Conservation (phyloP, 2,113 vertebrate genomes). For the Columbina picui region DNA sequence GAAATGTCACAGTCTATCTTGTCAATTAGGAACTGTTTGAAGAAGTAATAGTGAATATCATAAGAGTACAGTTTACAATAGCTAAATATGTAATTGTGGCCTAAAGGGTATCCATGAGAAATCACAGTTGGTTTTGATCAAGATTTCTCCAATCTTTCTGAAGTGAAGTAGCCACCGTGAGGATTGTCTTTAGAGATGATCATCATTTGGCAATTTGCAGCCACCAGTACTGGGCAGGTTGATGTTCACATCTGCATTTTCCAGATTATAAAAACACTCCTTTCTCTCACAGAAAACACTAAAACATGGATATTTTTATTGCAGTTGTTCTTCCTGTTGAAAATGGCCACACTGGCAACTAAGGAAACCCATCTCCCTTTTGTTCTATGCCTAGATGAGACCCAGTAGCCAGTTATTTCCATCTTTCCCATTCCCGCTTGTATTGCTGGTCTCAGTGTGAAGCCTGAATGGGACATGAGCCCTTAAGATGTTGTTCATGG, state of each 20-base stretch:
- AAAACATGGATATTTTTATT: background rate
- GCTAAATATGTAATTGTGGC: background rate
- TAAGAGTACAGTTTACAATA: background rate
- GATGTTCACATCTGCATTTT: background rate
- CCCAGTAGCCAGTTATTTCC: background rate
- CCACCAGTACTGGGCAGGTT: fast-evolving
- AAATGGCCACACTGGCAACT: background rate
- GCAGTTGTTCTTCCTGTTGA: background rate
- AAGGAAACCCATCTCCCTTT: background rate
- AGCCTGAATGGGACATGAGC: background rate
- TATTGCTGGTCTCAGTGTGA: background rate
- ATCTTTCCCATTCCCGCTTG: background rate
- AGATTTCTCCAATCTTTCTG: background rate
- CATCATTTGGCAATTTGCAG: background rate
- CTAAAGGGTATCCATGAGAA: background rate
- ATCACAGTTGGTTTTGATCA: background rate
- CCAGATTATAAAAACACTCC: background rate
- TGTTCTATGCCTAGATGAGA: background rate
- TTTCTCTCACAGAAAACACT: background rate
- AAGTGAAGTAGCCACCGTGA: background rate
- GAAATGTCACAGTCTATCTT: background rate
- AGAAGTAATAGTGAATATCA: background rate
- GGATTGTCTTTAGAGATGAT: background rate
- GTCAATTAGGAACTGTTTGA: background rate
- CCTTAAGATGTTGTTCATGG: background rate